Conservation (phyloP, 2,888 invertebrate genomes). For the Cantharis flavilabris region DNA sequence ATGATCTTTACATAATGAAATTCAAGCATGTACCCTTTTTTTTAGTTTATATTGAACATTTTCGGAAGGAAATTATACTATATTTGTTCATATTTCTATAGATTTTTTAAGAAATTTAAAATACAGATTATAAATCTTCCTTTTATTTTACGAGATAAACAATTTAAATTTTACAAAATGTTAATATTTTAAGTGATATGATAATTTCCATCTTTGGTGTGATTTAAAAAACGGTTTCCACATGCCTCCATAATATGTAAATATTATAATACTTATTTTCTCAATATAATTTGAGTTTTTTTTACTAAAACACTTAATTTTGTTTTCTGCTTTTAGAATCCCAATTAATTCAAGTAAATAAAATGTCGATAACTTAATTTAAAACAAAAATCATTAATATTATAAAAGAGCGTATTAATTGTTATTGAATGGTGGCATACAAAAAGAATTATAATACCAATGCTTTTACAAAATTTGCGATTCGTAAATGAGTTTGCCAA, state of each 20-base stretch:
- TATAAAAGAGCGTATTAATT: not conserved
- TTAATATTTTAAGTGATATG: not conserved
- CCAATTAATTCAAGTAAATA: not conserved
- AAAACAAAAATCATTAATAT: not conserved
- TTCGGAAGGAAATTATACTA: not conserved
- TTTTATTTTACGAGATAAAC: not conserved
- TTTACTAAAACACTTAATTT: not conserved
- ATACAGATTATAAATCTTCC: not conserved
- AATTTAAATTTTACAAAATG: not conserved
- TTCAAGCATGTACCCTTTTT: not conserved
- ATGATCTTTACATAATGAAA: not conserved
- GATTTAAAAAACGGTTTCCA: not conserved
- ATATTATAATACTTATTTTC: not conserved
- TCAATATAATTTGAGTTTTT: not conserved
- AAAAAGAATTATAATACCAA: constrained; percentile 6
- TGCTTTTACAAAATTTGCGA: constrained; percentile 16
- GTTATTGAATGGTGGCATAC: not conserved
- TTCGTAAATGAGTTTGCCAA: constrained; percentile 14
- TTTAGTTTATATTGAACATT: not conserved
- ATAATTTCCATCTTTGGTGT: not conserved
- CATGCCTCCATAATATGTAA: not conserved
- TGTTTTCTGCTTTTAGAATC: too few relatives aligned
- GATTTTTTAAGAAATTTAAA: not conserved
- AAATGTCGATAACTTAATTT: not conserved
- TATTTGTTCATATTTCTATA: not conserved